Conservation (phyloP, 2,113 vertebrate species). For the Leucopsar rothschildi region DNA sequence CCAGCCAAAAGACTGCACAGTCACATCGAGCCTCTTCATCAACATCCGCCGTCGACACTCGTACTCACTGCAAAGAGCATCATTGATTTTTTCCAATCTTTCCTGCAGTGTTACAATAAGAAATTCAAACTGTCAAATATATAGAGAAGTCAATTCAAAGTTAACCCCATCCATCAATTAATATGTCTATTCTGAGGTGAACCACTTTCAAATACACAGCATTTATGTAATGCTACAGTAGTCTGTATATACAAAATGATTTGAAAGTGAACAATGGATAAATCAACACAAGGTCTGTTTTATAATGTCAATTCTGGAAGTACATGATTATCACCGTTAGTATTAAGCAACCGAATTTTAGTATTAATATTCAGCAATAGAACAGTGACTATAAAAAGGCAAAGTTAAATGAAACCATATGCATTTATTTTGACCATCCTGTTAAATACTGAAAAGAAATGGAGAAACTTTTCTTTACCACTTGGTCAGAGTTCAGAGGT, state of each 20-base stretch:
- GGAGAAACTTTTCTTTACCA: conserved; percentile 68
- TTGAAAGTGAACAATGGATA: background rate
- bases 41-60: conserved; percentile 93
- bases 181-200: background rate
- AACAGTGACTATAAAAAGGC: background rate
- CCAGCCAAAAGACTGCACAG: conserved; percentile 96
- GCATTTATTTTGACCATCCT: background rate
- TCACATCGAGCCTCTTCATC: conserved; percentile 94
- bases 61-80: conserved; percentile 83
- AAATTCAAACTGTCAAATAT: background rate
- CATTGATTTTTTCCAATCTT: conserved; percentile 83
- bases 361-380: background rate
- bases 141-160: background rate
- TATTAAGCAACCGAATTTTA: background rate
- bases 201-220: background rate
- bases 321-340: background rate
- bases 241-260: background rate
- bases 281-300: background rate
- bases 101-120: conserved; percentile 70
- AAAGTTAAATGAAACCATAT: background rate
- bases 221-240: background rate
- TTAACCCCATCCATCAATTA: background rate
- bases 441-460: background rate
- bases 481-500: conserved; percentile 80
- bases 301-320: background rate